phyloP scores from a whole-genome alignment of 2,888 invertebrate genomes.

The Oscheius onirici region DNA sequence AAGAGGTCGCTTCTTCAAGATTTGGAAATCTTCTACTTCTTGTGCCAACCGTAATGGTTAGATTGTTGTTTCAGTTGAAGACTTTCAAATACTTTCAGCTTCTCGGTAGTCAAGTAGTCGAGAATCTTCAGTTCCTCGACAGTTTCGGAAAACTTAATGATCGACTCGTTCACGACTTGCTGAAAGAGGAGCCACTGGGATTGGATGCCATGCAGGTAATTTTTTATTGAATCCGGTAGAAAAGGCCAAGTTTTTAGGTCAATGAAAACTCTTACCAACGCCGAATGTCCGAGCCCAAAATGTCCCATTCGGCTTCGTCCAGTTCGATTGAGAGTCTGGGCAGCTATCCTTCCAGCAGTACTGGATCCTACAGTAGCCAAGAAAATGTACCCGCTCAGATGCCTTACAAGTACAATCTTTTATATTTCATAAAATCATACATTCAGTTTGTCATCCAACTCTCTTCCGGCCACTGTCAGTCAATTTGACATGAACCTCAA shows the following conservation, averaged over 20 bases:
- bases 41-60: slow-evolving; percentile 66
- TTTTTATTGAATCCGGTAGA: not conserved
- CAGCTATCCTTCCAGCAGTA: slow-evolving; percentile 39
- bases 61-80: not conserved
- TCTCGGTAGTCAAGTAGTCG: slow-evolving; percentile 63
- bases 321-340: slow-evolving; percentile 45
- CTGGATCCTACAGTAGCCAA: slow-evolving; percentile 41
- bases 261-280: slow-evolving; percentile 1
- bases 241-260: not conserved
- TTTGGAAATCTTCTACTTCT: slow-evolving; percentile 70
- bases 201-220: slow-evolving; percentile 17
- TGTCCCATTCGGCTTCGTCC: slow-evolving; percentile 50
- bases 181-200: slow-evolving; percentile 44
- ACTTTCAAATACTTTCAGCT: slow-evolving; percentile 41
- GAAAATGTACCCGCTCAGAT: slow-evolving; percentile 16
- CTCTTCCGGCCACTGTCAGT: slow-evolving; percentile 49
- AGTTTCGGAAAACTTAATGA: slow-evolving; percentile 66
- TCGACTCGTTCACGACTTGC: slow-evolving; percentile 62
- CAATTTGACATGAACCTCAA: slow-evolving; percentile 48
- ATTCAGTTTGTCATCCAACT: slow-evolving; percentile 55
- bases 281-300: slow-evolving; percentile 47
- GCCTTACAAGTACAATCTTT: slow-evolving; percentile 29
- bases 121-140: slow-evolving; percentile 67
- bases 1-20: slow-evolving; percentile 69
- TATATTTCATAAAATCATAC: not conserved